phyloP scores from a whole-genome alignment of 2,113 vertebrate genomes.

The Carassius carassius region DNA sequence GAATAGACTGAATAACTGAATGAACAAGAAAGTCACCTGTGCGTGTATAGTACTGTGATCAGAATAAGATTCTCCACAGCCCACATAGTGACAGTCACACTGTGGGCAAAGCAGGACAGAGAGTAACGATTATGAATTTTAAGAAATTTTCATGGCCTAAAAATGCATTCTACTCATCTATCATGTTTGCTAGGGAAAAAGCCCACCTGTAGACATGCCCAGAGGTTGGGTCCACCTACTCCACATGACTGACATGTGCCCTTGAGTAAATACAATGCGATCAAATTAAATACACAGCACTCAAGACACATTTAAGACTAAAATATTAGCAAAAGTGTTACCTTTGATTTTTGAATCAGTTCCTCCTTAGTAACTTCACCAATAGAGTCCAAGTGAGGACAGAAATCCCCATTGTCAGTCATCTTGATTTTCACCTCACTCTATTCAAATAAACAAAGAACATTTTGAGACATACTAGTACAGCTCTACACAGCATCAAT shows the following conservation, averaged over 20 bases:
- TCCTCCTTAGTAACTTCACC: slow-evolving; percentile 97
- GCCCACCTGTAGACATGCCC: slow-evolving; percentile 97
- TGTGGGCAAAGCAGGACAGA: slow-evolving; percentile 54
- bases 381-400: slow-evolving; percentile 91
- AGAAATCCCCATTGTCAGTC: slow-evolving; percentile 83
- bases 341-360: slow-evolving; percentile 93
- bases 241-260: slow-evolving; percentile 95
- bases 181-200: not conserved
- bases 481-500: not conserved
- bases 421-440: slow-evolving; percentile 67
- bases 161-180: not conserved
- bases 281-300: not conserved
- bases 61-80: slow-evolving; percentile 92
- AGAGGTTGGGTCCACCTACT: slow-evolving; percentile 91
- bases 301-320: not conserved
- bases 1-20: not conserved
- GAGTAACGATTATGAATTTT: not conserved
- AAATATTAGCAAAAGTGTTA: slow-evolving; percentile 55
- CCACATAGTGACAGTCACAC: slow-evolving; percentile 90
- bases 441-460: not conserved
- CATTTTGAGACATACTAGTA: not conserved
- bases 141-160: not conserved
- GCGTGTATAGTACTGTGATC: slow-evolving; percentile 97
- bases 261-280: slow-evolving; percentile 65
- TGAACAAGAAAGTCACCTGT: slow-evolving; percentile 77